A percentile compares a stretch with the other conserved stretches of the same genome.
phyloP scores from a whole-genome alignment of 2,888 invertebrate species.

The Quadroppia sp. region DNA sequence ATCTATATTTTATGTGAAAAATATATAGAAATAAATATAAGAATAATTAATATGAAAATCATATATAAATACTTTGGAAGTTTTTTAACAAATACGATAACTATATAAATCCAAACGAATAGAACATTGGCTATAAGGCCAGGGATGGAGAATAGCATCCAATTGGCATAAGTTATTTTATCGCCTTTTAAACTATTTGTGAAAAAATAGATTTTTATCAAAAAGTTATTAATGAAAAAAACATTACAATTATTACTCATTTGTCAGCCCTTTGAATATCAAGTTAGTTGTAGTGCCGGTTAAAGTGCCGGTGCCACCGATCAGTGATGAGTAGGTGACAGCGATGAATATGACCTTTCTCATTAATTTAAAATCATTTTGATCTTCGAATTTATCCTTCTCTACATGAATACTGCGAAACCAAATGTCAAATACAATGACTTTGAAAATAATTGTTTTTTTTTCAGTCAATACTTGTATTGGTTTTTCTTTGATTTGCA shows the following conservation, averaged over 20 bases:
- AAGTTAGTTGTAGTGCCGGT: conserved; percentile 55
- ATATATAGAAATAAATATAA: not conserved
- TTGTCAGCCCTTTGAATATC: conserved; percentile 57
- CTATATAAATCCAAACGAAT: conserved; percentile 71
- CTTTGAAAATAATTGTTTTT: too few species aligned
- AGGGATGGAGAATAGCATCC: conserved; percentile 81
- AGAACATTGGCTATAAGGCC: conserved; percentile 73
- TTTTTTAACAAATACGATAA: conserved; percentile 52
- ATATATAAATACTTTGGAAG: conserved; percentile 8
- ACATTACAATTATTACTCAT: conserved; percentile 57
- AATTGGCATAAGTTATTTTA: conserved; percentile 72
- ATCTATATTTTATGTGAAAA: not conserved
- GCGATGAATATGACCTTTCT: conserved; percentile 39
- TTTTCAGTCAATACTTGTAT: too few species aligned
- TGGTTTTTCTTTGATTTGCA: too few species aligned
- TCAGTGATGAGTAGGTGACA: conserved; percentile 45
- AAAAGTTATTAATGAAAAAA: too few species aligned
- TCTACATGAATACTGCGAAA: not conserved
- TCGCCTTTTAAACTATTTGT: conserved; percentile 51
- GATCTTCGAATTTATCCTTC: not conserved
- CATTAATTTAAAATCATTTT: conserved; percentile 8
- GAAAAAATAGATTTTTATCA: too few species aligned
- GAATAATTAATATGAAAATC: not conserved
- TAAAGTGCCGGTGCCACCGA: conserved; percentile 54
- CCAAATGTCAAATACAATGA: too few species aligned